Conservation (phyloP, 2,113 vertebrate species). For the Condylura cristata region DNA sequence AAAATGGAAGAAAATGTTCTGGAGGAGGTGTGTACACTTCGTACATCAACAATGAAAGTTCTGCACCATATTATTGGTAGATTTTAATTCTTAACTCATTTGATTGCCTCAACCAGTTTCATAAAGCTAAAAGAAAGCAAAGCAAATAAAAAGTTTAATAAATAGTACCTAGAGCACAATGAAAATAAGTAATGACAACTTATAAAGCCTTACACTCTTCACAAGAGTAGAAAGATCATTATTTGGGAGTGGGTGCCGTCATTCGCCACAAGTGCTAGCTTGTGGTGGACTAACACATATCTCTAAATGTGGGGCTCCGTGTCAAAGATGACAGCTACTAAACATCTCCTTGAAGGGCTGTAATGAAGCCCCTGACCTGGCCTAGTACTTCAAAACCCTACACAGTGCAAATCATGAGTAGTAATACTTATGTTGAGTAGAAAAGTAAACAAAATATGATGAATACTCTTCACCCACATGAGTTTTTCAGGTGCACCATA, state of each 20-base stretch:
- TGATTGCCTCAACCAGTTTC: slow-evolving; percentile 42
- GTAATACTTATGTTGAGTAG: neutral
- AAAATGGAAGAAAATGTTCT: neutral
- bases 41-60: neutral
- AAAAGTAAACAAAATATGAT: neutral
- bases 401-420: neutral
- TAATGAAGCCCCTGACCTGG: neutral
- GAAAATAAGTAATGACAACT: neutral
- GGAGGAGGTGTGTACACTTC: neutral
- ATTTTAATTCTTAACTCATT: slow-evolving; percentile 29
- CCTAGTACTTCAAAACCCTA: neutral
- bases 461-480: neutral
- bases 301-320: neutral
- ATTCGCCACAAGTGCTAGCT: neutral
- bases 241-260: neutral
- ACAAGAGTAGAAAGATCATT: neutral
- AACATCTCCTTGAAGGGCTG: neutral
- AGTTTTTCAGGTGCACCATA: too few species aligned
- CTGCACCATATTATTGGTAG: neutral
- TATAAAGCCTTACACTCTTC: neutral
- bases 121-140: slow-evolving; percentile 8
- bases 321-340: neutral
- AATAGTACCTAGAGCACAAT: neutral
- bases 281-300: neutral
- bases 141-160: neutral